Base-by-base conservation (phyloP, 1,140 invertebrate species). In the Dufourea novaeangliae region DNA sequence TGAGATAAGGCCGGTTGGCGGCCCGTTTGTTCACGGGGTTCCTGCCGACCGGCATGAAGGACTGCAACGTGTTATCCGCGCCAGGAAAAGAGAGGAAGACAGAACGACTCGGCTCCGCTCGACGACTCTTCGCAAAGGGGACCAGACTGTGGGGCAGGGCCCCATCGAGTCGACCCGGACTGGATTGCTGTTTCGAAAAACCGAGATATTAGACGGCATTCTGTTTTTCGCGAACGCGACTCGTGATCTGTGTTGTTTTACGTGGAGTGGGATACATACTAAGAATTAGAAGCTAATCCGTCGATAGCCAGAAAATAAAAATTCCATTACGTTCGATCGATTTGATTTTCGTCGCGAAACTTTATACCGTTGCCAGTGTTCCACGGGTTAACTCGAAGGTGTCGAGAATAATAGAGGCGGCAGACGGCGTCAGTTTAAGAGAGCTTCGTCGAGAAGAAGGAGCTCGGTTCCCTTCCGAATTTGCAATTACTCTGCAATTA, bases 401-500 rank as follows among this genome's bases (percentile, higher is more conserved):
- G 73, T 75, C 59, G 70, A 67, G 81, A 79, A 88, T 89, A 89
- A 89, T 88, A 74, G 76, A 83, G 68, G 80, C 69, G 69, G 72
- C 89, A 90, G 89, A 87, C 89, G 88, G 88, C 77, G 87, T 80
- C 82, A 79, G 87, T 87, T 84, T 68, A 84, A 87, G 81, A 72
- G 50, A 64, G 34, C 46, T n/a, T 37, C 39, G 71, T 34, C 50
- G 54, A 7, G 39, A 50, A 52, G 68, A 70, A 62, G 44, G 61
- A 27, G 44, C 79, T 73, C 80, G 82, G 71, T 79, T 77, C 85
- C 83, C 85, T 82, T 82, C 80, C 76, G 88, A 89, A 89, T 88
- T 90, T 83, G 83, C 88, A 91, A 89, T 91, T 91, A 90, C 88
- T 89, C 85, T 66, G 88, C 88, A 91, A 91, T 91, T 91, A 91